Conservation (phyloP, 2,888 invertebrate genomes). For the Deroplatys truncata region DNA sequence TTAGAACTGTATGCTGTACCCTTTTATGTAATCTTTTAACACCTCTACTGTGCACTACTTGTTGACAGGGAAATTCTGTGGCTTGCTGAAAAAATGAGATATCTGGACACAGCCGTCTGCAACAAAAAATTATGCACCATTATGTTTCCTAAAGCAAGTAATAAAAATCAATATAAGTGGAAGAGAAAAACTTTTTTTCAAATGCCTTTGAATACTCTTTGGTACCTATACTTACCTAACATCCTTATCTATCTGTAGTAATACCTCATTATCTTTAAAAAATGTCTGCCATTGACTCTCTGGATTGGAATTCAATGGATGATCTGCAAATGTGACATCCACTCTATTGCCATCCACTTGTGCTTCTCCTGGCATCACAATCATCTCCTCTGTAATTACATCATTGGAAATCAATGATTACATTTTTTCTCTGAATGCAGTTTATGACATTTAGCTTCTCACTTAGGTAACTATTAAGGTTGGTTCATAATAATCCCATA, state of each 20-base stretch:
- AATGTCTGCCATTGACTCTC: slow-evolving; percentile 94
- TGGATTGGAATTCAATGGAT: slow-evolving; percentile 93
- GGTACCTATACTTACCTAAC: slow-evolving; percentile 55
- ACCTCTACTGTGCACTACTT: slow-evolving; percentile 74
- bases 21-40: slow-evolving; percentile 81
- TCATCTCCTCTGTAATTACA: slow-evolving; percentile 69
- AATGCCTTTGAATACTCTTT: no score
- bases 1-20: slow-evolving; percentile 80
- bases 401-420: background rate
- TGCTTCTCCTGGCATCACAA: slow-evolving; percentile 71
- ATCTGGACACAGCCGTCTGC: slow-evolving; percentile 82
- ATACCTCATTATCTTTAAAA: slow-evolving; percentile 96
- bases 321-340: slow-evolving; percentile 64
- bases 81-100: slow-evolving; percentile 96
- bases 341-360: slow-evolving; percentile 47
- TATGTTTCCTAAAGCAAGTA: no score
- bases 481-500: no score
- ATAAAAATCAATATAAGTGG: no score
- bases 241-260: slow-evolving; percentile 97
- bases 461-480: no score
- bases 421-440: background rate
- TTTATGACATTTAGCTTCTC: background rate
- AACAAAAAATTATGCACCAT: slow-evolving; percentile 16
- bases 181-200: no score
- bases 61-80: slow-evolving; percentile 83